phyloP scores from a whole-genome alignment of 1,140 invertebrate genomes.

The Amyelois transitella region DNA sequence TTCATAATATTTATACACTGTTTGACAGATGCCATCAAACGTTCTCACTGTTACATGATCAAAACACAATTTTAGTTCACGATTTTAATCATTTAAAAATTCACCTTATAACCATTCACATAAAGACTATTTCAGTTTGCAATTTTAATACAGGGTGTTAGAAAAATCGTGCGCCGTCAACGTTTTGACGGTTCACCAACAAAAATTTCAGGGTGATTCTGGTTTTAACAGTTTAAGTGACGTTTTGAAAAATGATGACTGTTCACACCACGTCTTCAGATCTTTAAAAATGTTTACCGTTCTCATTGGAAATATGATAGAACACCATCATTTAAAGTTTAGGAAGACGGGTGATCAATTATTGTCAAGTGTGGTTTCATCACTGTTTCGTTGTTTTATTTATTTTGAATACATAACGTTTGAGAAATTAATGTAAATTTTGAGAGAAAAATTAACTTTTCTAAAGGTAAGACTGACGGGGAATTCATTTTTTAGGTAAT shows the following conservation, averaged over 20 bases:
- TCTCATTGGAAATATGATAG: not conserved
- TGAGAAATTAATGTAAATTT: too few species aligned
- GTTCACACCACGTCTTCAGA: not conserved
- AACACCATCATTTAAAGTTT: not conserved
- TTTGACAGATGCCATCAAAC: constrained; percentile 6
- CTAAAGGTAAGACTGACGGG: too few species aligned
- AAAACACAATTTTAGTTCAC: not conserved
- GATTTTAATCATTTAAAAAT: not conserved
- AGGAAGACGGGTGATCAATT: not conserved
- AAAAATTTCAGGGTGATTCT: not conserved
- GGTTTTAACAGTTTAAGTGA: not conserved
- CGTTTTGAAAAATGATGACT: constrained; percentile 3
- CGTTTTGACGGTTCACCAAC: constrained; percentile 1
- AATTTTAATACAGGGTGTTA: not conserved
- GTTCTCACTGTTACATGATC: not conserved
- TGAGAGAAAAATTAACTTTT: too few species aligned
- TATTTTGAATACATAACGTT: too few species aligned
- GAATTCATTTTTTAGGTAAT: too few species aligned
- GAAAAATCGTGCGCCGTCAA: constrained; percentile 5
- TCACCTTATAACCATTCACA: not conserved
- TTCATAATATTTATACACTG: not conserved
- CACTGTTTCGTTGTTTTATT: too few species aligned
- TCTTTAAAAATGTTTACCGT: not conserved
- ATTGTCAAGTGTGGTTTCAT: not conserved
- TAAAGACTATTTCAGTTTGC: not conserved